Percentiles rank a stretch among this genome's conserved stretches.
phyloP scores from a whole-genome alignment of 2,888 invertebrate species.

The Hyles lineata region DNA sequence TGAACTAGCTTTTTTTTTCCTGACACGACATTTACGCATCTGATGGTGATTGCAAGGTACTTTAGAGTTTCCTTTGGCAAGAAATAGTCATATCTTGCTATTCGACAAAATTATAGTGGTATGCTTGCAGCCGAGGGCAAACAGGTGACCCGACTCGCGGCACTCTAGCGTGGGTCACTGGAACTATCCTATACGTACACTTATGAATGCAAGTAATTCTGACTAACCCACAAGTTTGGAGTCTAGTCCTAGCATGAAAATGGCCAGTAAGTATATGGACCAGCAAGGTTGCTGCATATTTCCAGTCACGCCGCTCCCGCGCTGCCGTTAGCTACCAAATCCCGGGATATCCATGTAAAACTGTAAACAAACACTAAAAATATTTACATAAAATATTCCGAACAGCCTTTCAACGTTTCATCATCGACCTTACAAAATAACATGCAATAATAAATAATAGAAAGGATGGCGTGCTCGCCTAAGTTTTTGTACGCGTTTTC shows the following conservation, averaged over 20 bases:
- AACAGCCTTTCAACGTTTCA: not conserved
- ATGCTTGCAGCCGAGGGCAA: no score
- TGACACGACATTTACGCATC: no score
- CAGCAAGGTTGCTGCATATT: constrained; percentile 77
- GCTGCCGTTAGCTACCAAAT: constrained; percentile 28
- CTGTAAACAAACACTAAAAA: constrained; percentile 55
- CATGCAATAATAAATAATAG: constrained; percentile 7
- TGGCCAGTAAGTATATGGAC: constrained; percentile 67
- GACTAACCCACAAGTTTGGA: constrained; percentile 74
- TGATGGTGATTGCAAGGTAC: no score
- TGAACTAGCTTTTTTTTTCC: no score
- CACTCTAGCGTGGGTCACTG: no score
- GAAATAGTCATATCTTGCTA: no score
- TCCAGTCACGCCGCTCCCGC: constrained; percentile 45
- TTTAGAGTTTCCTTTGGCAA: no score
- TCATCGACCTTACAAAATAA: constrained; percentile 5
- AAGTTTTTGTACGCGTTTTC: not conserved
- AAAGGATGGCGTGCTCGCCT: not conserved
- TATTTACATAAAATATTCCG: constrained; percentile 11
- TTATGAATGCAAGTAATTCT: not conserved
- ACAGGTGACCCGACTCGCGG: no score
- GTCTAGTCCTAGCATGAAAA: constrained; percentile 76
- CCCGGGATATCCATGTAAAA: constrained; percentile 47
- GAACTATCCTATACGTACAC: no score
- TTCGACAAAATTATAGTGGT: no score